Evolutionary conservation across 2,888 invertebrate genomes (phyloP), one percentile per base, ranked within the genome.

Genomic region (Falcaria lacertinaria): DNA sequence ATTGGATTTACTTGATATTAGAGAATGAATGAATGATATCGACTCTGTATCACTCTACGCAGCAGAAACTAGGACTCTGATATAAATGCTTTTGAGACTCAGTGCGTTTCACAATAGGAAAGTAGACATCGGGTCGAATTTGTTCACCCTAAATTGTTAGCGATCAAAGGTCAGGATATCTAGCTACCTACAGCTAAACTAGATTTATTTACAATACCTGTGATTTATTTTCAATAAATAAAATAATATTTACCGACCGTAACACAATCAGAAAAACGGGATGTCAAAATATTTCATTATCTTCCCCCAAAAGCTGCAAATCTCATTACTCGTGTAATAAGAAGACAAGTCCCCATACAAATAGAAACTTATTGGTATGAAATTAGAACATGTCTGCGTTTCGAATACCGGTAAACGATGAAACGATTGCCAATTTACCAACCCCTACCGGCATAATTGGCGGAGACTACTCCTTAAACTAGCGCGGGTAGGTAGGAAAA

Each of bases 371-470:
- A 58, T 57, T 54, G 55, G 47, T 49, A 25, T 37, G 71, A 72
- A 77, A 80, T 84, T 81, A 81, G 70, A 68, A 79, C 72, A 78
- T 75, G 76, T 74, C 76, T 79, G 72, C 64, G 57, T 69, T 68
- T 72, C 69, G 71, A 72, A 72, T 69, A 75, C 75, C 81, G 75
- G 83, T 80, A 85, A 84, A 85, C 74, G 77, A 75, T 70, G 79
- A 68, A 84, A 84, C 81, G 86, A 88, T 88, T 87, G 87, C 80
- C 88, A 89, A 89, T 88, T 87, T 85, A 75, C 74, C 71, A 78
- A 75, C 85, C 86, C 85, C 77, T 83, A 80, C 84, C 78, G 66
- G 72, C 78, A 80, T 86, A 86, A 89, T 88, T 86, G 84, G 77
- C 77, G 80, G 71, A 83, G 83, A 84, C 82, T 83, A 84, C 80